phyloP scores from a whole-genome alignment of 2,113 vertebrate species.

The Struthidea cinerea region DNA sequence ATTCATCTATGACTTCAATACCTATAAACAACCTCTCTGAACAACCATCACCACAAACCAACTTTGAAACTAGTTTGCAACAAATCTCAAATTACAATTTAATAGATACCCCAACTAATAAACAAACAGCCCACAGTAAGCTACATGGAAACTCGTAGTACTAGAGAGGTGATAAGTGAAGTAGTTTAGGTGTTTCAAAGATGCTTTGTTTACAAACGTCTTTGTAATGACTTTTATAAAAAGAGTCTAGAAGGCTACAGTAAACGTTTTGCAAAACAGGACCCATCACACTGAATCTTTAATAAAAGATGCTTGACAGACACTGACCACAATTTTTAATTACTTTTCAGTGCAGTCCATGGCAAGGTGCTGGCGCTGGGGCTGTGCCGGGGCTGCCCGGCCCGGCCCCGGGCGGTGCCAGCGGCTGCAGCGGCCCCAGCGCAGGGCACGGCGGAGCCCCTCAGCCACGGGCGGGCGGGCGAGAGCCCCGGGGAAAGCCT shows the following conservation, averaged over 20 bases:
- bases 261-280: background rate
- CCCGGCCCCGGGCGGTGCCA: background rate
- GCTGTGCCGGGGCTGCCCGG: background rate
- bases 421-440: background rate
- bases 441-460: background rate
- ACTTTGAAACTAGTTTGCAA: background rate
- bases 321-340: background rate
- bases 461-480: background rate
- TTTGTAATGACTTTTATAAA: background rate
- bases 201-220: background rate
- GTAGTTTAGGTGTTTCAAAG: background rate
- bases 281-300: background rate
- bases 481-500: background rate
- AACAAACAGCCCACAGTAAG: background rate
- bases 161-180: background rate
- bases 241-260: background rate
- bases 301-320: background rate
- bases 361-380: fast-evolving
- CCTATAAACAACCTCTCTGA: background rate
- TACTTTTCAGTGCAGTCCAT: background rate
- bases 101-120: background rate
- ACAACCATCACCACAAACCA: background rate
- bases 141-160: background rate
- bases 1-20: background rate
- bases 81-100: background rate